These are phyloP conservation scores for Aleiodes leptofemur DNA, from an alignment of 2,888 invertebrate species.

Conservation along the genomic window DNA sequence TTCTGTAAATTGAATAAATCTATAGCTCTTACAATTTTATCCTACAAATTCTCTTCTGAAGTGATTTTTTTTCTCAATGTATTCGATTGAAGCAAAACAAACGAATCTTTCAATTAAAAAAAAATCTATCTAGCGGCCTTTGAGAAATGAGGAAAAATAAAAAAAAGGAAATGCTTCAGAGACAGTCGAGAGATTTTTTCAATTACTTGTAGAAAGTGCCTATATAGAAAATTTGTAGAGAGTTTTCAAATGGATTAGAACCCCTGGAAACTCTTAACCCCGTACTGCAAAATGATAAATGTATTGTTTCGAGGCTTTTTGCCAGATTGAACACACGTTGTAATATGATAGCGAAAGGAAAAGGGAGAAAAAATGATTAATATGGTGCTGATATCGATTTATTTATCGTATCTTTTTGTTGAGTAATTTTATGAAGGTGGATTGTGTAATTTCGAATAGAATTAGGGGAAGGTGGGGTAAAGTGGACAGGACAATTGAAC, in stretches of 20 bases:
- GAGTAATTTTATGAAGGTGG: neutral
- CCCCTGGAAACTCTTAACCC: neutral
- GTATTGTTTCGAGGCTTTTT: constrained; percentile 6
- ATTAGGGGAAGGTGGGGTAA: neutral
- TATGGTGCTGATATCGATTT: constrained; percentile 19
- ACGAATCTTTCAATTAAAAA: constrained; percentile 20
- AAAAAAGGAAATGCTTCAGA: constrained; percentile 52
- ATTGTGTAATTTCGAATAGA: neutral
- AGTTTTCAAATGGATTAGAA: constrained; percentile 37
- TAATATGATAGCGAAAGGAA: neutral
- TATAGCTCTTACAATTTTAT: neutral
- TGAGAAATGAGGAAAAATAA: constrained; percentile 49
- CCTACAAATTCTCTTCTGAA: constrained; percentile 15
- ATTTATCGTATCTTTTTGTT: neutral
- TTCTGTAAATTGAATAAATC: neutral
- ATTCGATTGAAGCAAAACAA: constrained; percentile 33
- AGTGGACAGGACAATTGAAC: too few relatives aligned
- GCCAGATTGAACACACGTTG: neutral
- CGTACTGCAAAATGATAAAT: constrained; percentile 3
- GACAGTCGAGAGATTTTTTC: constrained; percentile 19
- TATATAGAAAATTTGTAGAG: constrained; percentile 61
- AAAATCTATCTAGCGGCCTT: constrained; percentile 56
- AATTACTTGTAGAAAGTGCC: constrained; percentile 72
- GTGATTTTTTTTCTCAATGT: constrained; percentile 27
- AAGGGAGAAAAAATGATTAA: neutral